Evolutionary conservation across 2,888 invertebrate genomes (phyloP).

Genomic region (Cephonodes hylas): DNA sequence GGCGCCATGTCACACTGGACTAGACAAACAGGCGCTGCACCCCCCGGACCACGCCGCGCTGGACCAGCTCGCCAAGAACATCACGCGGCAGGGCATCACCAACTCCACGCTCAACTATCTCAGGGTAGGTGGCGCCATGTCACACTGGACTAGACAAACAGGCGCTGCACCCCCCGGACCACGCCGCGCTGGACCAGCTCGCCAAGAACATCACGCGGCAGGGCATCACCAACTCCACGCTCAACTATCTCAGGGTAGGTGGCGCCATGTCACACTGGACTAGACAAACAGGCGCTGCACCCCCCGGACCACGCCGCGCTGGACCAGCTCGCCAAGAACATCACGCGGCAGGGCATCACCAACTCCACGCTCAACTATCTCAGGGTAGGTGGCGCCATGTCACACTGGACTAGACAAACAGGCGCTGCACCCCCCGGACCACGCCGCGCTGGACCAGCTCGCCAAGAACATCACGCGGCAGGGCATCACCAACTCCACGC

Average conservation of each 20-base stretch:
- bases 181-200: slow-evolving; percentile 95
- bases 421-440: no score
- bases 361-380: no score
- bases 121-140: slow-evolving; percentile 84
- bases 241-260: slow-evolving; percentile 97
- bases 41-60: slow-evolving; percentile 92
- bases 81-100: slow-evolving; percentile 98
- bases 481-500: no score
- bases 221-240: slow-evolving; percentile 98
- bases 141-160: slow-evolving; percentile 57
- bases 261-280: background rate
- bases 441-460: no score
- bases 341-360: no score
- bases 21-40: slow-evolving; percentile 89
- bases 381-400: no score
- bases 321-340: no score
- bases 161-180: slow-evolving; percentile 90
- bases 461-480: no score
- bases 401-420: no score
- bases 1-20: background rate
- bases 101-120: slow-evolving; percentile 98
- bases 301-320: no score
- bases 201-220: slow-evolving; percentile 98
- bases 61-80: slow-evolving; percentile 98
- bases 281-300: no score